A percentile compares a stretch with the other conserved stretches of the same genome.
These are phyloP conservation scores for Aspidiotus destructor DNA, from an alignment of 2,888 invertebrate species.

Conservation along the genomic window DNA sequence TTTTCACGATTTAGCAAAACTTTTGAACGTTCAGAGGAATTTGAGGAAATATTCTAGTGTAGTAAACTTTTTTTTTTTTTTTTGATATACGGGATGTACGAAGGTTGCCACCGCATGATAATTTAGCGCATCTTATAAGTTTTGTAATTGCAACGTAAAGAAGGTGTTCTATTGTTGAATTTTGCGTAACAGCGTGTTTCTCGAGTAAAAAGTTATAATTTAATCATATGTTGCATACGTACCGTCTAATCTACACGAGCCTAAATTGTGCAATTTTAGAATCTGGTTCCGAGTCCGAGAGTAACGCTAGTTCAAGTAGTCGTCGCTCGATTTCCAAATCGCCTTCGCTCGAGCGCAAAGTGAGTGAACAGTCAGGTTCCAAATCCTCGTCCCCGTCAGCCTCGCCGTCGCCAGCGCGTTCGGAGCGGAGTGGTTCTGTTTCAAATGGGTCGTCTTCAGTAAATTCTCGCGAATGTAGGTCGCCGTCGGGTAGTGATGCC, in stretches of 20 bases:
- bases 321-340: constrained; percentile 11
- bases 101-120: no score
- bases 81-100: no score
- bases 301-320: constrained; percentile 27
- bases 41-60: no score
- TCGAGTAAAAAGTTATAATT: background rate
- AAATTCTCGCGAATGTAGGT: background rate
- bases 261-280: constrained; percentile 8
- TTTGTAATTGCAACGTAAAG: background rate
- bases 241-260: no score
- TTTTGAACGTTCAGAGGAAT: no score
- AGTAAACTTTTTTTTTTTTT: no score
- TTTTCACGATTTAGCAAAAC: no score
- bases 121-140: background rate
- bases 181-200: background rate
- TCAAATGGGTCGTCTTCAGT: background rate
- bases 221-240: background rate
- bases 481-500: background rate
- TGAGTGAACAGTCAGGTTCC: background rate
- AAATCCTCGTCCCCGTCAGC: background rate
- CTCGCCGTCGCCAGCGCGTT: background rate
- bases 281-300: constrained; percentile 29
- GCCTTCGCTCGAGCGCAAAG: constrained; percentile 1
- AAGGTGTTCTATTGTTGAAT: background rate
- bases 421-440: background rate